phyloP scores from a whole-genome alignment of 2,888 invertebrate species.

The Charanyca ferruginea region DNA sequence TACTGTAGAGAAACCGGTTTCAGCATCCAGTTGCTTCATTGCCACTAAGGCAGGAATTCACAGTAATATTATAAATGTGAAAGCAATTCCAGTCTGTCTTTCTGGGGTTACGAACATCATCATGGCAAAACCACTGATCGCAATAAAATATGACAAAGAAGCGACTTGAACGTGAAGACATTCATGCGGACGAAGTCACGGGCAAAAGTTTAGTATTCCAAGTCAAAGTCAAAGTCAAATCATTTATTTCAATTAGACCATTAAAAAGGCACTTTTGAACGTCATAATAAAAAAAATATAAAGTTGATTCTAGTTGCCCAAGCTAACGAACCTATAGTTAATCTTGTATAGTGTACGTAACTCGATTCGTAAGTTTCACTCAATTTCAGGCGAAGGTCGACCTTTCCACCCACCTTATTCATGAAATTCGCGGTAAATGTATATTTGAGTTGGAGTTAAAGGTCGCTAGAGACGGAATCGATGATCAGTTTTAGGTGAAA shows the following conservation, averaged over 20 bases:
- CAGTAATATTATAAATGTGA: not conserved
- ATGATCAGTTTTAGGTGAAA: slow-evolving; percentile 36
- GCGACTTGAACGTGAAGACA: no score
- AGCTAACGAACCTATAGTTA: slow-evolving; percentile 13
- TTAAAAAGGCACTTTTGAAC: no score
- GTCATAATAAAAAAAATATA: no score
- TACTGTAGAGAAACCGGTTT: slow-evolving; percentile 45
- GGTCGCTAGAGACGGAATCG: slow-evolving; percentile 31
- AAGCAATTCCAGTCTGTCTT: no score
- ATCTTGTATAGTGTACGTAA: slow-evolving; percentile 35
- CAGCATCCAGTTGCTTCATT: slow-evolving; percentile 38
- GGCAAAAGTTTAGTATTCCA: no score
- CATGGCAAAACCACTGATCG: no score
- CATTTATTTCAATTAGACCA: no score
- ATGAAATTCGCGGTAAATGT: slow-evolving; percentile 45
- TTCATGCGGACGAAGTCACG: no score
- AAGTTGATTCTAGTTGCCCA: no score
- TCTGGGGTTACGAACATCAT: no score
- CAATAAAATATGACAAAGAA: no score
- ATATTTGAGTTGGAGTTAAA: slow-evolving; percentile 27
- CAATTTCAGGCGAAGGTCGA: slow-evolving; percentile 50
- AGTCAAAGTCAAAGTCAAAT: no score
- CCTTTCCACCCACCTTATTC: slow-evolving; percentile 46
- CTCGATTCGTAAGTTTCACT: slow-evolving; percentile 51
- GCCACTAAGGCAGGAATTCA: slow-evolving; percentile 3